Percentiles rank a stretch among this genome's conserved stretches.
Conservation (phyloP, 2,113 vertebrate species). For the Albula glossodonta region DNA sequence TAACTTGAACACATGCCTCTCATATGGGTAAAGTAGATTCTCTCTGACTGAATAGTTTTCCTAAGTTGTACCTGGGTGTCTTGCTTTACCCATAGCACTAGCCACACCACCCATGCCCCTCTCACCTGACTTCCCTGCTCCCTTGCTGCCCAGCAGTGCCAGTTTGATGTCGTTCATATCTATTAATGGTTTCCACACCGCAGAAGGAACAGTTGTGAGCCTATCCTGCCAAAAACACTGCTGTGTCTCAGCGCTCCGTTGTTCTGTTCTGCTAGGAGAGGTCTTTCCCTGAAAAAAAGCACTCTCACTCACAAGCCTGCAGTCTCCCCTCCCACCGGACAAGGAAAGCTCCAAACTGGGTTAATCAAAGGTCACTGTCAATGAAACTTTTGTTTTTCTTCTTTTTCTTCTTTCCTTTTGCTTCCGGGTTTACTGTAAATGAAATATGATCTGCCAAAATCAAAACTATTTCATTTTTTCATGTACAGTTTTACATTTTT, state of each 20-base stretch:
- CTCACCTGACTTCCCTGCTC: conserved; percentile 74
- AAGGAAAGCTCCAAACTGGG: conserved; percentile 24
- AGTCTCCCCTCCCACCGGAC: conserved; percentile 43
- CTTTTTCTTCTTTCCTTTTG: conserved; percentile 26
- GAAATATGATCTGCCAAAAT: neutral
- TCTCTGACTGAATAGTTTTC: neutral
- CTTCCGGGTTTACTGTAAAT: neutral
- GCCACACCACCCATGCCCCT: neutral
- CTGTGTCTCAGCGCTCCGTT: neutral
- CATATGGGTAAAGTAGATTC: neutral
- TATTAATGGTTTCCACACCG: conserved; percentile 10
- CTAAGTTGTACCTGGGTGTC: neutral
- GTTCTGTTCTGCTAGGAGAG: conserved; percentile 3
- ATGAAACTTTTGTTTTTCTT: neutral
- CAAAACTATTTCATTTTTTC: neutral
- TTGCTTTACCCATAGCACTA: neutral
- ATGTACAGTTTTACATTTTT: neutral
- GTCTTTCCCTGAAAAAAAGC: conserved; percentile 2
- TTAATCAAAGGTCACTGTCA: conserved; percentile 32
- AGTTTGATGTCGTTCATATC: conserved; percentile 73
- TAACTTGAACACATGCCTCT: neutral
- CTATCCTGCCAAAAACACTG: neutral
- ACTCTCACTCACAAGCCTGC: conserved; percentile 16
- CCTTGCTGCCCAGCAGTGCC: conserved; percentile 67
- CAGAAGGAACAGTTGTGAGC: neutral